These are phyloP conservation scores for Balaenoptera acutorostrata DNA, from an alignment of 2,113 vertebrate genomes.

Conservation along the genomic window DNA sequence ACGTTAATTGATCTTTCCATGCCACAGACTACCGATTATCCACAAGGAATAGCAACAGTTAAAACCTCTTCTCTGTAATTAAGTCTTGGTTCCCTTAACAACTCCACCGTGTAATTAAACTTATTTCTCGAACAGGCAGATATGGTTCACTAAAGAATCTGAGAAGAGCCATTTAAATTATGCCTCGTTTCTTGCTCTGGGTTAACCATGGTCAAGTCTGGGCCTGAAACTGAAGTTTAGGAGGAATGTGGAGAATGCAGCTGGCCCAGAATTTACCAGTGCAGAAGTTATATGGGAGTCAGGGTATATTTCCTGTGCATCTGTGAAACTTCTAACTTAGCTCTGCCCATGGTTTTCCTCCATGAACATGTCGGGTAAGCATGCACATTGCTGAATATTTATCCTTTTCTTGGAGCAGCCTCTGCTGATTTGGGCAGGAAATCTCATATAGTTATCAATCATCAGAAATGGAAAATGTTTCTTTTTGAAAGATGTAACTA, in stretches of 20 bases:
- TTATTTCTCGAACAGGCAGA: constrained; percentile 25
- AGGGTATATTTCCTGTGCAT: not conserved
- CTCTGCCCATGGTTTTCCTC: not conserved
- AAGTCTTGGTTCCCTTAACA: constrained; percentile 52
- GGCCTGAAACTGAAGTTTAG: constrained; percentile 6
- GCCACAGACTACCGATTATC: not conserved
- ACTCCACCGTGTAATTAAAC: constrained; percentile 61
- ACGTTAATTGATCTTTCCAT: constrained; percentile 52
- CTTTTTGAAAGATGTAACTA: constrained; percentile 65
- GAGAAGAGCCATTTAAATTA: constrained; percentile 27
- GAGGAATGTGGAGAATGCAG: constrained; percentile 39
- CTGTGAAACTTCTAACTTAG: not conserved
- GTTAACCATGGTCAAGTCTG: constrained; percentile 23
- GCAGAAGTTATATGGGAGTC: not conserved
- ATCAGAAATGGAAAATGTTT: constrained; percentile 55
- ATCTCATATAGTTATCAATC: constrained; percentile 31
- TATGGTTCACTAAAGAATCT: constrained; percentile 45
- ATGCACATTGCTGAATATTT: not conserved
- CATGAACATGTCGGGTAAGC: not conserved
- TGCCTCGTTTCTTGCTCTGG: not conserved
- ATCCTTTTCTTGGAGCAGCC: not conserved
- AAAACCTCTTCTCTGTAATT: constrained; percentile 50
- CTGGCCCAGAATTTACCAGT: constrained; percentile 35
- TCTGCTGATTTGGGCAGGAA: not conserved
- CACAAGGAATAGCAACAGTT: constrained; percentile 41